These are phyloP conservation scores for Fregata magnificens DNA, from an alignment of 2,113 vertebrate species.

Conservation along the genomic window DNA sequence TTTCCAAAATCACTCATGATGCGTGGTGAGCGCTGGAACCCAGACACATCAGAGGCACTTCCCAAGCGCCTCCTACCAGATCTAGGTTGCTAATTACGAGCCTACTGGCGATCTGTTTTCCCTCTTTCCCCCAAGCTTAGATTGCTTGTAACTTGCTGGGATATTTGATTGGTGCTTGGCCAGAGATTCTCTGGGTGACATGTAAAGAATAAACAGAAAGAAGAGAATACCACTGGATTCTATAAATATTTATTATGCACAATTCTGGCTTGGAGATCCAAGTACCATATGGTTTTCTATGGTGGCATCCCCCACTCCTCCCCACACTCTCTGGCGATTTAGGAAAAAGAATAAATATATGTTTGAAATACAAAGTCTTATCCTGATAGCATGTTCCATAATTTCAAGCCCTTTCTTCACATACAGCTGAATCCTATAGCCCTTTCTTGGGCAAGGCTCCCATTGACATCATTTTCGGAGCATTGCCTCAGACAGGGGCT, in stretches of 20 bases:
- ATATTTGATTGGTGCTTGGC: background rate
- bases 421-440: background rate
- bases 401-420: background rate
- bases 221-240: conserved; percentile 3
- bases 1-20: background rate
- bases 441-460: background rate
- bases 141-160: background rate
- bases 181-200: conserved; percentile 18
- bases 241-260: conserved; percentile 31
- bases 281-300: conserved; percentile 15
- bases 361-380: background rate
- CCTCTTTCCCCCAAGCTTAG: background rate
- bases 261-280: background rate
- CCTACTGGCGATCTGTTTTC: background rate
- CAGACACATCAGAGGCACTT: background rate
- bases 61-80: background rate
- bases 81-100: background rate
- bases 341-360: background rate
- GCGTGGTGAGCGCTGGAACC: background rate
- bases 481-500: background rate
- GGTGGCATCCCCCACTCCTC: background rate
- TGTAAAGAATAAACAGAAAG: conserved; percentile 44
- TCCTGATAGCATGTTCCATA: background rate
- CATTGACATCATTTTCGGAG: background rate
- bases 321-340: background rate